Conservation (phyloP, 2,797 vertebrate species). For the Enteromius viviparus region DNA sequence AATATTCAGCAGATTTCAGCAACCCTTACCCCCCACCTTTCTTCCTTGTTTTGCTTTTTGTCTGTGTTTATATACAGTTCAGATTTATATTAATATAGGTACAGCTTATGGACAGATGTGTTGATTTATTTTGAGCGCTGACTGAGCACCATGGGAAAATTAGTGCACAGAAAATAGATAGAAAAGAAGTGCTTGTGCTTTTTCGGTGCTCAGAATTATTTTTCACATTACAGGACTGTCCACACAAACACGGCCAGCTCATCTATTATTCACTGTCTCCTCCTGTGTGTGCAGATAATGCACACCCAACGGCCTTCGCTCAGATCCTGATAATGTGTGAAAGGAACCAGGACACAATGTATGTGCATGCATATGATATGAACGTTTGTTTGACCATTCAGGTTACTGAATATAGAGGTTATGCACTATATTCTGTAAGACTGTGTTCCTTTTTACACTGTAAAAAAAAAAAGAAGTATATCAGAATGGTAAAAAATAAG, state of each 20-base stretch:
- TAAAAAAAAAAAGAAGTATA: neutral
- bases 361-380: constrained; percentile 6
- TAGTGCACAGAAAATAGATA: neutral
- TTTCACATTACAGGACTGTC: constrained; percentile 35
- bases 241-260: constrained; percentile 21
- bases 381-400: neutral
- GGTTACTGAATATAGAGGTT: constrained; percentile 8
- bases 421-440: neutral
- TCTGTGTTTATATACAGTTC: constrained; percentile 8
- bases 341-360: neutral
- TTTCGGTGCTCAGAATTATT: constrained; percentile 20
- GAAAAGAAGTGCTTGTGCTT: constrained; percentile 17
- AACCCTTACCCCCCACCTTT: neutral
- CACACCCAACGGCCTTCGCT: constrained; percentile 11
- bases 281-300: constrained; percentile 28
- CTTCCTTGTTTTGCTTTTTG: neutral
- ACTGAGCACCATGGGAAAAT: neutral
- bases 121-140: neutral
- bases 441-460: neutral
- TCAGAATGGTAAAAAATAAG: neutral
- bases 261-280: constrained; percentile 26
- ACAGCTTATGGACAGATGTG: neutral
- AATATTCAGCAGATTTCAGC: constrained; percentile 46
- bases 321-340: constrained; percentile 5
- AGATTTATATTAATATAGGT: neutral